phyloP scores from a whole-genome alignment of 2,888 invertebrate genomes.

The Andrena praecox region DNA sequence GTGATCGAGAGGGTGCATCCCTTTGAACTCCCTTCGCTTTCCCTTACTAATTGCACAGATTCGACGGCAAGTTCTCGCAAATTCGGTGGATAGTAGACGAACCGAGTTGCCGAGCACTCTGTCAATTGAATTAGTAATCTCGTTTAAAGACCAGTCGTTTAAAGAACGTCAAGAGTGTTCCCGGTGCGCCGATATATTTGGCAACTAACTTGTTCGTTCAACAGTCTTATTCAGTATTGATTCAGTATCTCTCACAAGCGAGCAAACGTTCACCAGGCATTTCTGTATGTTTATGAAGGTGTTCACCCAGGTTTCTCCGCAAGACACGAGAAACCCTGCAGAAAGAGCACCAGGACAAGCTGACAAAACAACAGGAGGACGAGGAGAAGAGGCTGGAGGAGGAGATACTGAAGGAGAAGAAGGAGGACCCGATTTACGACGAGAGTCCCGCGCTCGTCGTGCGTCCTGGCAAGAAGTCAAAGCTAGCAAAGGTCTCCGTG shows the following conservation, averaged over 20 bases:
- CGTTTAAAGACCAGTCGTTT: conserved; percentile 64
- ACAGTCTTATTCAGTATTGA: background rate
- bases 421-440: conserved; percentile 79
- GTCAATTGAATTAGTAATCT: conserved; percentile 73
- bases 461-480: conserved; percentile 84
- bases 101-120: conserved; percentile 44
- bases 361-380: conserved; percentile 79
- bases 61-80: conserved; percentile 32
- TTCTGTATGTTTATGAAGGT: conserved; percentile 77
- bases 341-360: conserved; percentile 81
- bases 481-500: conserved; percentile 90
- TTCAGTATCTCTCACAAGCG: background rate
- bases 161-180: conserved; percentile 48
- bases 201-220: background rate
- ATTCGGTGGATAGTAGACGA: conserved; percentile 48
- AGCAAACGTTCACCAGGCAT: background rate
- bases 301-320: conserved; percentile 89
- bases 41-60: conserved; percentile 42
- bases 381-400: conserved; percentile 74
- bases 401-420: conserved; percentile 67
- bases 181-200: conserved; percentile 2
- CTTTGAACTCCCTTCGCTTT: conserved; percentile 26
- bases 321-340: conserved; percentile 84
- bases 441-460: conserved; percentile 78
- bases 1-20: background rate